Evolutionary conservation across 2,888 invertebrate genomes (phyloP).

Genomic region (Pterobdella sp.): DNA sequence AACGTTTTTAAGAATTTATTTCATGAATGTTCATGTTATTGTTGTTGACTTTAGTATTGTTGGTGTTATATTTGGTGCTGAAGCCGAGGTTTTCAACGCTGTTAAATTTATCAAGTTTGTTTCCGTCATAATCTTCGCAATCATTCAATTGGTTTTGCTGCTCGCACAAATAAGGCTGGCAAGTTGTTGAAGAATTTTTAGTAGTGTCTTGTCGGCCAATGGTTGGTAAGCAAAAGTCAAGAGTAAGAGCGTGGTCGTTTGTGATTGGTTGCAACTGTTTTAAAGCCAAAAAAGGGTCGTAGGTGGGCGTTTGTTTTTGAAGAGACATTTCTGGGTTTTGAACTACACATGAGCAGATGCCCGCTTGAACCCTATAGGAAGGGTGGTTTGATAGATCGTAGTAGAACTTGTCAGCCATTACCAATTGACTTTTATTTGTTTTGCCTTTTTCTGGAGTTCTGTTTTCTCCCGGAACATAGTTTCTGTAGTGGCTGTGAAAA

Average conservation of each 20-base stretch:
- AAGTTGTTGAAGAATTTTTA: neutral
- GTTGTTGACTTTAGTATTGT: neutral
- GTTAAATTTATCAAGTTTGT: neutral
- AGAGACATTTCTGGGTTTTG: constrained; percentile 7
- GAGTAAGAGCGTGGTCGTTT: neutral
- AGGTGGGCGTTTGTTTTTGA: neutral
- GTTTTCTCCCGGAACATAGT: neutral
- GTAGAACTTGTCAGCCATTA: constrained; percentile 27
- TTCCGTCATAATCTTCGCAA: neutral
- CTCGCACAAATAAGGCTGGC: neutral
- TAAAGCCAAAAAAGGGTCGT: constrained; percentile 2
- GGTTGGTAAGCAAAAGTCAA: neutral
- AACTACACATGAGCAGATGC: constrained; percentile 25
- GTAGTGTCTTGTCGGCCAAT: neutral
- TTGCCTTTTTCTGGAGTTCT: neutral
- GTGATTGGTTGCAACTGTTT: neutral
- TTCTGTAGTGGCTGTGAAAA: constrained; percentile 14
- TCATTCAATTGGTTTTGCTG: neutral
- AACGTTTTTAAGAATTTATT: neutral
- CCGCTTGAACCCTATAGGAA: neutral
- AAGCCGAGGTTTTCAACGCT: neutral
- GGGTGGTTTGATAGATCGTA: constrained; percentile 24
- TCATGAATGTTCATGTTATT: neutral
- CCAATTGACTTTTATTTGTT: constrained; percentile 12
- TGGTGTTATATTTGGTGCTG: neutral